Percentiles rank a stretch among this genome's conserved stretches.
Conservation (phyloP, 2,113 vertebrate genomes). For the Aleadryas rufinucha region DNA sequence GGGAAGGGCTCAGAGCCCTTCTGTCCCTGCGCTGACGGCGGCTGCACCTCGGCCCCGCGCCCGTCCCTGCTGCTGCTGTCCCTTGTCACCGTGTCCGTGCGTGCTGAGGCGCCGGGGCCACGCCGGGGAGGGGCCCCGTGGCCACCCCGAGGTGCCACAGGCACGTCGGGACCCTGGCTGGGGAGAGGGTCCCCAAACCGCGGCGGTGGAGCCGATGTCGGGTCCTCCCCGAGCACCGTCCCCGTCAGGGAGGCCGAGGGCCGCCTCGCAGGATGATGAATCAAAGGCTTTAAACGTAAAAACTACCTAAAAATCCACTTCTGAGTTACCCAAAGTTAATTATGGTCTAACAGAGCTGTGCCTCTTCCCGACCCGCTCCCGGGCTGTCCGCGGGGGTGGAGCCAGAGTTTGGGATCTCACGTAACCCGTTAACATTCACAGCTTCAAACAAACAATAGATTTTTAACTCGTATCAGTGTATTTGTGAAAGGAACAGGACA, state of each 20-base stretch:
- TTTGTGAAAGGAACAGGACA: constrained; percentile 1
- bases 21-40: not conserved
- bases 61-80: fast-evolving
- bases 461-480: not conserved
- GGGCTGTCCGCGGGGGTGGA: not conserved
- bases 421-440: not conserved
- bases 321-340: not conserved
- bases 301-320: not conserved
- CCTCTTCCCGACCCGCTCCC: not conserved
- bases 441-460: not conserved
- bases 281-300: constrained; percentile 19
- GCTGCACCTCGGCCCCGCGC: not conserved
- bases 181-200: not conserved
- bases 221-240: not conserved
- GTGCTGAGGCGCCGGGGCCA: fast-evolving
- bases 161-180: fast-evolving
- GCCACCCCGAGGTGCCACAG: fast-evolving
- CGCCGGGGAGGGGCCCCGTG: fast-evolving
- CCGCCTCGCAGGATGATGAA: not conserved
- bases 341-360: constrained; percentile 23
- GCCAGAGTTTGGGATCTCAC: not conserved
- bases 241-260: not conserved
- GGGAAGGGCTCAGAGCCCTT: not conserved
- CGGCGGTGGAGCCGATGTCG: fast-evolving
- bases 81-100: fast-evolving